Evolutionary conservation across 2,113 vertebrate species (phyloP), one percentile per base, ranked within the genome.

Genomic region (Calidris pugnax): DNA sequence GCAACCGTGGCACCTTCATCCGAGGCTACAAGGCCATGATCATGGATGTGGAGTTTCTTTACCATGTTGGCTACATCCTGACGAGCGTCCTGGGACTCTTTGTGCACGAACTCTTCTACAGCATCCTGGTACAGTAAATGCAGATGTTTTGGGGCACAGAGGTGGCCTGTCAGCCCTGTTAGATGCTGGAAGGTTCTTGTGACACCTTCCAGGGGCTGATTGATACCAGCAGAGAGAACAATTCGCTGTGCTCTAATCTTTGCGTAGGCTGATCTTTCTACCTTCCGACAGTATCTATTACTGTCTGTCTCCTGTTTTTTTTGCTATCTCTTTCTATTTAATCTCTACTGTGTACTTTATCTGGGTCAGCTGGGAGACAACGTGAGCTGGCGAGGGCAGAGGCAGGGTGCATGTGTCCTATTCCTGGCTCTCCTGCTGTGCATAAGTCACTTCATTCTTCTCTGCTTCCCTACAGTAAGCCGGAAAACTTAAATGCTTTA

Each of bases 11-110:
- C 43, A 99, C 99, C 32, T 99, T 99, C 92, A 99, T 99, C 93
- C 99, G 99, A 67, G 99, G 99, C 43, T 99, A 99, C 78, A 99
- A 98, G 81, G 99, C 99, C 96, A 99, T 99, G 99, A 98, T 99
- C 95, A 99, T 99, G 99, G 99, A 99, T 13, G 95, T 99, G 98
- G 99, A 99, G 75, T 99, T 99, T 93, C 97, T 99, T 5, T 99
- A 99, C 96, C 99, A 99, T 1, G 98, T 99, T 69, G 99, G 97
- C 77, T 99, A 99, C 96, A 99, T 99, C 72, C 96, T 99, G 50
- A 99, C 99, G 9, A 99, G 99, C 6, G 99, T 99, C 4, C 98
- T 99, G 95, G 99, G 99, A 6, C 98, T 99, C 84, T 99, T 99
- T 14, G 99, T 99, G 35, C 99, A 99, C 0, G 99, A 99, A 90